phyloP scores from a whole-genome alignment of 2,113 vertebrate genomes.

The Azemiops feae region DNA sequence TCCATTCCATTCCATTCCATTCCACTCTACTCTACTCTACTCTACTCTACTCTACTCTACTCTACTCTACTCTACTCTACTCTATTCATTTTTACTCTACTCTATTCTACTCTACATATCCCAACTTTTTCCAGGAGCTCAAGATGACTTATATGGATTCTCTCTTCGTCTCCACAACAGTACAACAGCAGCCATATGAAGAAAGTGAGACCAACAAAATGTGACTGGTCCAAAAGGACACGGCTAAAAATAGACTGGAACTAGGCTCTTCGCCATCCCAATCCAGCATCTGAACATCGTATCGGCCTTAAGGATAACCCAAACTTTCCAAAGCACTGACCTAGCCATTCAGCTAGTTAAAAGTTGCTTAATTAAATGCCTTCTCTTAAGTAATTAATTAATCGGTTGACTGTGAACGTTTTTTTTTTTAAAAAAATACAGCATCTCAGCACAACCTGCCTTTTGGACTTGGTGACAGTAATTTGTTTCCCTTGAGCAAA shows the following conservation, averaged over 20 bases:
- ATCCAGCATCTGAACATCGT: not conserved
- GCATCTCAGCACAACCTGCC: not conserved
- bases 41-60: too few relatives aligned
- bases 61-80: too few relatives aligned
- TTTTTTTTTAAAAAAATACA: not conserved
- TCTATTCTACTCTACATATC: not conserved
- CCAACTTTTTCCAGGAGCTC: not conserved
- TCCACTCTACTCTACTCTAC: too few relatives aligned
- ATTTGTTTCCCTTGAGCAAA: not conserved
- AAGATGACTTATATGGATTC: not conserved
- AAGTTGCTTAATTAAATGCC: not conserved
- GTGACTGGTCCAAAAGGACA: not conserved
- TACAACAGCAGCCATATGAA: not conserved
- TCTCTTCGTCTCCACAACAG: not conserved
- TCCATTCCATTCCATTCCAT: too few relatives aligned
- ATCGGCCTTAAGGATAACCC: too few relatives aligned
- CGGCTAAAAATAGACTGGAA: not conserved
- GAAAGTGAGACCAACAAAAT: not conserved
- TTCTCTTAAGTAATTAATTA: not conserved
- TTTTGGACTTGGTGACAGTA: not conserved
- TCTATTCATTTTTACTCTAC: not conserved
- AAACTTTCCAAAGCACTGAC: not conserved
- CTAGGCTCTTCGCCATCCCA: not conserved
- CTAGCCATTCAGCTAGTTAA: not conserved
- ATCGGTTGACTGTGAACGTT: not conserved